Evolutionary conservation across 1,140 invertebrate species (phyloP), one percentile per base, ranked within the genome.

Genomic region (Ladona fulva): DNA sequence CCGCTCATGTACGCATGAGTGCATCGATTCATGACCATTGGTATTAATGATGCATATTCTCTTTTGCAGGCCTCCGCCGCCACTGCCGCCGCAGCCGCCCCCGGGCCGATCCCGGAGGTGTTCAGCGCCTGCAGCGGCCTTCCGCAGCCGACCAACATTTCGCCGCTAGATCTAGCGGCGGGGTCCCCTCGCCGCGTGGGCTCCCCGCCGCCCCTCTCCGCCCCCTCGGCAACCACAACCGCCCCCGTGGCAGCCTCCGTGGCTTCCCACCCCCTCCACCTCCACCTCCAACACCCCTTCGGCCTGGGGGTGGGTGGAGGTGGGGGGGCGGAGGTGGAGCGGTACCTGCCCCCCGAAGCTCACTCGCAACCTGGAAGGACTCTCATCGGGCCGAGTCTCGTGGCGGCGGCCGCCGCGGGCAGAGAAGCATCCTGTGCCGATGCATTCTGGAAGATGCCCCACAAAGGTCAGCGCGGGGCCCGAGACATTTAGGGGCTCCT

Each of bases 371-470:
- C 86, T 80, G 86, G 84, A 84, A 88, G 86, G 82, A 88, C 87
- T 83, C 83, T 87, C 86, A 86, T 88, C 83, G 87, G 86, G 80
- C 85, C 86, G 84, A 85, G 86, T 84, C 86, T 87, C 84, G 81
- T 81, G 80, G 80, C 78, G 79, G 81, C 80, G 78, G 79, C 80
- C 77, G 74, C 79, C 85, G 82, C 83, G 80, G 82, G 79, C 80
- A 82, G 78, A 80, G 82, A 80, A 79, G 81, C 85, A 85, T 87
- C 87, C 84, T 89, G 87, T 85, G 88, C 88, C 79, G 89, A 90
- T 81, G 87, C 89, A 79, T 89, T 90, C 83, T 90, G 89, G 89
- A 90, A 90, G 84, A 91, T 91, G 90, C 90, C 90, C 77, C 90
- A 91, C 83, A 91, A 91, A 90, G 90, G 90, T 91, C 84, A 83